A percentile compares a stretch with the other conserved stretches of the same genome.
Evolutionary conservation across 1,140 invertebrate species (phyloP).

Genomic region (Drosophila setifemur): DNA sequence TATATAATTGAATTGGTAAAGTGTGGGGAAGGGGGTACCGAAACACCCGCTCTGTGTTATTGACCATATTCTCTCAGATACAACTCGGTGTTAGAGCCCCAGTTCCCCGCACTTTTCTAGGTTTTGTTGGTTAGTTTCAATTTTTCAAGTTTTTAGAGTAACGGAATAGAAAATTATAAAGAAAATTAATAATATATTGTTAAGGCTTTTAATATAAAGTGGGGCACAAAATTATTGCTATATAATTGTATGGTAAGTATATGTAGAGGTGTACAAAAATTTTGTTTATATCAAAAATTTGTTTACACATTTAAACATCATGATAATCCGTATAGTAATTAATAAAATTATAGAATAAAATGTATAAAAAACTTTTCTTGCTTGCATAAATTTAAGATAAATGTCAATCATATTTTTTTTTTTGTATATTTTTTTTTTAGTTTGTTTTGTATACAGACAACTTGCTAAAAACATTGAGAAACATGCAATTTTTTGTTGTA

Average conservation of each 20-base stretch:
- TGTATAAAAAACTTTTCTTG: constrained; percentile 43
- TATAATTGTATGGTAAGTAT: constrained; percentile 39
- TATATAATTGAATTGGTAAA: constrained; percentile 51
- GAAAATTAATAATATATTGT: constrained; percentile 66
- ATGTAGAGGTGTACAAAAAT: constrained; percentile 66
- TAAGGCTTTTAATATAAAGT: constrained; percentile 65
- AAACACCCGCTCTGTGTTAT: background rate
- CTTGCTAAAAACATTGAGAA: constrained; percentile 82
- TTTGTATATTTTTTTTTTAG: constrained; percentile 29
- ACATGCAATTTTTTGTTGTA: constrained; percentile 73
- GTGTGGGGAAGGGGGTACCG: background rate
- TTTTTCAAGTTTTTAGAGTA: constrained; percentile 43
- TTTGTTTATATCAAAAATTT: constrained; percentile 53
- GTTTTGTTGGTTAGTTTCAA: constrained; percentile 41
- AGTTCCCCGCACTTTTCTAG: background rate
- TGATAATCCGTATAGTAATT: constrained; percentile 55
- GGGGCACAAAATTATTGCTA: constrained; percentile 66
- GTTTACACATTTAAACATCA: constrained; percentile 57
- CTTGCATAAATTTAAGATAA: constrained; percentile 51
- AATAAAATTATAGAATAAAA: constrained; percentile 65
- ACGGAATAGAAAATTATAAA: constrained; percentile 58
- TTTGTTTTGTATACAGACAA: constrained; percentile 53
- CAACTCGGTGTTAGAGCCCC: background rate
- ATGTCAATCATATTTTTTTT: constrained; percentile 47
- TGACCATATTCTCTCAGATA: background rate